Evolutionary conservation across 2,113 vertebrate genomes (phyloP).

Genomic region (Notothenia coriiceps): DNA sequence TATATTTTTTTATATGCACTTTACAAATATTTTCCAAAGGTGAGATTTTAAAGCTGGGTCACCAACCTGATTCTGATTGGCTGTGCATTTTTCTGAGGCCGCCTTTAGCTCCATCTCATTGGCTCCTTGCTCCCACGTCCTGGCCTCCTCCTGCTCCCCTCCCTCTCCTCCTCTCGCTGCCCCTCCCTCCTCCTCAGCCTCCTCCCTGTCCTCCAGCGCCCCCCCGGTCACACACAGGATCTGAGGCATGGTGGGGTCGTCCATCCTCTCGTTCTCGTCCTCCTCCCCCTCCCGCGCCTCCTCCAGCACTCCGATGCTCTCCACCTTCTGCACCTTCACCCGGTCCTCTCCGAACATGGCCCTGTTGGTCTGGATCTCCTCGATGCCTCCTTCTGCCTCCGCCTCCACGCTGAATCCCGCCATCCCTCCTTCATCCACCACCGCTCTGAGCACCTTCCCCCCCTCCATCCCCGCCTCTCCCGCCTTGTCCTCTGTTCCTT

Average conservation of each 20-base stretch:
- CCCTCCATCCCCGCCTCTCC: conserved; percentile 60
- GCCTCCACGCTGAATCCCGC: conserved; percentile 65
- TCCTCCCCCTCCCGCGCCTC: conserved; percentile 63
- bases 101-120: conserved; percentile 33
- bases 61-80: conserved; percentile 50
- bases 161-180: conserved; percentile 16
- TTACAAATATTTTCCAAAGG: too few species aligned
- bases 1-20: too few species aligned
- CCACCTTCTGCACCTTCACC: conserved; percentile 76
- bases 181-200: conserved; percentile 49
- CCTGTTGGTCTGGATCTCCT: conserved; percentile 81
- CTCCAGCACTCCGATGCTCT: conserved; percentile 80
- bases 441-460: conserved; percentile 58
- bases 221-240: conserved; percentile 80
- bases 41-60: neutral
- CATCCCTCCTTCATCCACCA: conserved; percentile 51
- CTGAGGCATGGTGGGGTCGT: conserved; percentile 81
- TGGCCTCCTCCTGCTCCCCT: conserved; percentile 57
- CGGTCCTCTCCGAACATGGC: conserved; percentile 55
- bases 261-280: conserved; percentile 67
- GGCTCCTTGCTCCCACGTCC: conserved; percentile 40
- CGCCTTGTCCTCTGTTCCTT: conserved; percentile 70
- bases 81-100: conserved; percentile 5
- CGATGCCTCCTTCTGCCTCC: conserved; percentile 76
- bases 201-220: conserved; percentile 69